Evolutionary conservation across 2,888 invertebrate genomes (phyloP).

Genomic region (Anorthoa munda): DNA sequence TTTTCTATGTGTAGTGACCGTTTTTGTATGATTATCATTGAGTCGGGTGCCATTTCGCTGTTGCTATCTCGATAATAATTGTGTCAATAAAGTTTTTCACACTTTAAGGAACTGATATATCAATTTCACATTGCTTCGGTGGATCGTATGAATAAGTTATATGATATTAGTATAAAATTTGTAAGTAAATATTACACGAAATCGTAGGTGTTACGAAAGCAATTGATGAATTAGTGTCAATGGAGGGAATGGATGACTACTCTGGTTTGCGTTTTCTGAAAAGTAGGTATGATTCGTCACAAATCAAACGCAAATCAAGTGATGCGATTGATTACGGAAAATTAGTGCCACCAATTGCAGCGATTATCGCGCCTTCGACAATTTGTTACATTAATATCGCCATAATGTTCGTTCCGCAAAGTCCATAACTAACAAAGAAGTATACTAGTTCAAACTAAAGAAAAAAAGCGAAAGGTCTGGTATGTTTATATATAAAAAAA

Average conservation of each 20-base stretch:
- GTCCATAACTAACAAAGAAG: not conserved
- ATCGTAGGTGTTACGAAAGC: not conserved
- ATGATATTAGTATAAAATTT: not conserved
- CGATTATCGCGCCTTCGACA: too few species aligned
- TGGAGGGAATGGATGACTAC: not conserved
- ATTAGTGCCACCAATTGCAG: not conserved
- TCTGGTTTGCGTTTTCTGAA: too few species aligned
- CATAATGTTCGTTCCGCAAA: not conserved
- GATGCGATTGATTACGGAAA: not conserved
- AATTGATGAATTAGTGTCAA: not conserved
- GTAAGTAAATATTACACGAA: not conserved
- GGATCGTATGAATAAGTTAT: not conserved
- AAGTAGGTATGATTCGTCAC: not conserved
- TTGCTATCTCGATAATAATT: constrained; percentile 64
- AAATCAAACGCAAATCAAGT: not conserved
- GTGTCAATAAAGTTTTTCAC: constrained; percentile 35
- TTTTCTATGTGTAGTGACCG: constrained; percentile 69
- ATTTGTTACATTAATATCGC: not conserved
- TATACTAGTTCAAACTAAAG: not conserved
- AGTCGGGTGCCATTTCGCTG: constrained; percentile 73
- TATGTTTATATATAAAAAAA: too few species aligned
- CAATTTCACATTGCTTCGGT: constrained; percentile 3
- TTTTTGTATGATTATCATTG: constrained; percentile 72
- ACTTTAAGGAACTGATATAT: constrained; percentile 14
- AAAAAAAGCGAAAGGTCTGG: not conserved